Conservation (phyloP, 1,140 invertebrate species). For the Tetragonula clypearis region DNA sequence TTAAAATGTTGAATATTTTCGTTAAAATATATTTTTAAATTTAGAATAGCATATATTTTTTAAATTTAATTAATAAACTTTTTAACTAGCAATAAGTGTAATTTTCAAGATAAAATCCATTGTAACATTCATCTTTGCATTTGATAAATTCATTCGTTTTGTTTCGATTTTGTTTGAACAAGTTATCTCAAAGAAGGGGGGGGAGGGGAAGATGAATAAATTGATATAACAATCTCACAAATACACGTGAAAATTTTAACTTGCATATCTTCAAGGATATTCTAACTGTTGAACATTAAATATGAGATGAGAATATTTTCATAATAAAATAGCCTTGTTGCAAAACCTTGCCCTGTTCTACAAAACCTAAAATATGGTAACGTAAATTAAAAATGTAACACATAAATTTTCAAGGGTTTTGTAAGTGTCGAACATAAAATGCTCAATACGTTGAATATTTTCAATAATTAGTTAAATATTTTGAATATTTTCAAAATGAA, state of each 20-base stretch:
- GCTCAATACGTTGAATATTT: too few relatives aligned
- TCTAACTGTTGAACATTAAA: not conserved
- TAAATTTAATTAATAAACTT: not conserved
- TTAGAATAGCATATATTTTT: not conserved
- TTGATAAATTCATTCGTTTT: not conserved
- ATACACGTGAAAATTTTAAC: not conserved
- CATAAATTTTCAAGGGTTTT: too few relatives aligned
- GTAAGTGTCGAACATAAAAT: too few relatives aligned
- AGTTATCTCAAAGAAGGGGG: not conserved
- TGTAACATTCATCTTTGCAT: not conserved
- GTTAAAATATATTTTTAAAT: too few relatives aligned
- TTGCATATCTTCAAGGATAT: not conserved
- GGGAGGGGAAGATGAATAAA: not conserved
- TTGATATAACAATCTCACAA: not conserved
- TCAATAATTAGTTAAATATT: too few relatives aligned
- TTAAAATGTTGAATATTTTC: too few relatives aligned
- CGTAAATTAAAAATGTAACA: too few relatives aligned
- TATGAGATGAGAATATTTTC: not conserved
- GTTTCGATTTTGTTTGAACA: not conserved
- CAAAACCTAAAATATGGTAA: too few relatives aligned
- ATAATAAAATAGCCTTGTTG: not conserved
- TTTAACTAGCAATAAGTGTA: not conserved
- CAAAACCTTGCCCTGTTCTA: not conserved
- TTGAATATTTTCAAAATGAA: not conserved
- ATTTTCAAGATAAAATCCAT: not conserved